A percentile compares a stretch with the other conserved stretches of the same genome.
These are phyloP conservation scores for Drosophila trapezifrons DNA, from an alignment of 1,140 invertebrate species.

Conservation along the genomic window DNA sequence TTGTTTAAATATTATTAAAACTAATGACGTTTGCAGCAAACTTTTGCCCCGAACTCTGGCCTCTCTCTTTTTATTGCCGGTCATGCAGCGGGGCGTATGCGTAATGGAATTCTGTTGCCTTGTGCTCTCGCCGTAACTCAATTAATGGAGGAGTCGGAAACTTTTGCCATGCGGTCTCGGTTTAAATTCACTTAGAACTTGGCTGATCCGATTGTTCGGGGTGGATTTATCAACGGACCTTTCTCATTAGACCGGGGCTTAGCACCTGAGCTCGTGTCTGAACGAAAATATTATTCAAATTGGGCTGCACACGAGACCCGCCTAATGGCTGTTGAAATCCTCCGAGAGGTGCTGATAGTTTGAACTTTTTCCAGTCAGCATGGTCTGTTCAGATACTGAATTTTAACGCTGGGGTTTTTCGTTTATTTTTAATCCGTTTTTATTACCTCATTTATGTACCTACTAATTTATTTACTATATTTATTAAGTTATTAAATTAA, in stretches of 20 bases:
- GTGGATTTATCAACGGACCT: not conserved
- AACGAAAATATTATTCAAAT: conserved; percentile 58
- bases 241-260: conserved; percentile 41
- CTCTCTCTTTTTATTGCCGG: conserved; percentile 37
- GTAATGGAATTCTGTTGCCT: conserved; percentile 69
- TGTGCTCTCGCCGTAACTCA: conserved; percentile 67
- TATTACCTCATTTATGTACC: no score
- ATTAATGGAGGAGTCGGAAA: conserved; percentile 53
- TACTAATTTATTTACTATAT: no score
- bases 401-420: no score
- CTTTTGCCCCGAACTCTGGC: conserved; percentile 39
- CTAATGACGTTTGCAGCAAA: conserved; percentile 70
- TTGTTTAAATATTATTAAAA: conserved; percentile 77
- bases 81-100: conserved; percentile 65
- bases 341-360: conserved; percentile 6
- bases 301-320: conserved; percentile 43
- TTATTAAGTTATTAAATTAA: no score
- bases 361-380: not conserved
- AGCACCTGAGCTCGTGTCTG: conserved; percentile 55
- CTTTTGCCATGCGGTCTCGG: conserved; percentile 32
- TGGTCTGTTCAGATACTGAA: no score
- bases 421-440: no score
- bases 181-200: conserved; percentile 76
- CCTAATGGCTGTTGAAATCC: conserved; percentile 67
- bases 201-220: conserved; percentile 12